Evolutionary conservation across 2,113 vertebrate genomes (phyloP).

Genomic region (Nannospalax galili): DNA sequence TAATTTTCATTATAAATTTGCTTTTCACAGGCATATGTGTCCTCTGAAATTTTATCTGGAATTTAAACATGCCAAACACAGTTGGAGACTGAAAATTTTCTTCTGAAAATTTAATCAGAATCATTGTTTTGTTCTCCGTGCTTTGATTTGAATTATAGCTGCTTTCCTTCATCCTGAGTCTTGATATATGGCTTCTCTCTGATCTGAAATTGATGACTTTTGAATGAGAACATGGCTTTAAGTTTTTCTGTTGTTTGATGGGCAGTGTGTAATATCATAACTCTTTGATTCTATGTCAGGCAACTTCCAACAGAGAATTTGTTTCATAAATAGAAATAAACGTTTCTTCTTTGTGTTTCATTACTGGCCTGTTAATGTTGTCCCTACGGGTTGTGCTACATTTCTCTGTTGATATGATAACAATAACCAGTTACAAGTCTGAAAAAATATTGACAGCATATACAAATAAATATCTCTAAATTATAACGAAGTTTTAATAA

Average conservation of each 20-base stretch:
- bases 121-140: slow-evolving; percentile 51
- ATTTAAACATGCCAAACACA: slow-evolving; percentile 61
- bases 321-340: slow-evolving; percentile 47
- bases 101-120: slow-evolving; percentile 61
- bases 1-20: slow-evolving; percentile 67
- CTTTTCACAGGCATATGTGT: slow-evolving; percentile 51
- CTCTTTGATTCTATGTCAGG: slow-evolving; percentile 51
- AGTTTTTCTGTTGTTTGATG: slow-evolving; percentile 58
- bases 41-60: slow-evolving; percentile 64
- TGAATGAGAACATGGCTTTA: slow-evolving; percentile 51
- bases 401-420: slow-evolving; percentile 8
- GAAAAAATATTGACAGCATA: background rate
- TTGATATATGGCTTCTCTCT: slow-evolving; percentile 63
- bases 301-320: slow-evolving; percentile 46
- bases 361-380: slow-evolving; percentile 37
- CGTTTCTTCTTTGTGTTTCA: slow-evolving; percentile 54
- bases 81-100: slow-evolving; percentile 60
- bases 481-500: background rate
- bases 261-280: slow-evolving; percentile 50
- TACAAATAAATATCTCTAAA: slow-evolving; percentile 9
- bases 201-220: slow-evolving; percentile 60
- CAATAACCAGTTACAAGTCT: background rate
- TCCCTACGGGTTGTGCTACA: background rate
- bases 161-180: slow-evolving; percentile 50
- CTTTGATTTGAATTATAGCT: slow-evolving; percentile 49